Evolutionary conservation across 2,113 vertebrate genomes (phyloP).

Genomic region (Pygoscelis adeliae): DNA sequence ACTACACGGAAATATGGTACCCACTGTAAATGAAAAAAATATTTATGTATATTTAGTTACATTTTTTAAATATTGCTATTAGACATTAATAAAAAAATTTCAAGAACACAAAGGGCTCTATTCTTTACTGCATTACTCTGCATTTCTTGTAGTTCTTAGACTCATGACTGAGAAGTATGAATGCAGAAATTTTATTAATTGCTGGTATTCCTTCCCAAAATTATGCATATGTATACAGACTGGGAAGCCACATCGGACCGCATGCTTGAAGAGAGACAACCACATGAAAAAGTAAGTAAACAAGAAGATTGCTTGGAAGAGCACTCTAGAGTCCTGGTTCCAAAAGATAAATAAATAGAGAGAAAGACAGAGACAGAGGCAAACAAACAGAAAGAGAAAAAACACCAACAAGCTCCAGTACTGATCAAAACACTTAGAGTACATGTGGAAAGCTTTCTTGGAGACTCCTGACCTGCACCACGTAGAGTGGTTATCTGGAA

Average conservation of each 20-base stretch:
- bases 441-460: not conserved
- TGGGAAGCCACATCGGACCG: not conserved
- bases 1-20: conserved; percentile 8
- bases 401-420: not conserved
- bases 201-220: not conserved
- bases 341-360: not conserved
- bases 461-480: not conserved
- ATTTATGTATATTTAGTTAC: conserved; percentile 35
- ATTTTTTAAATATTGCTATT: conserved; percentile 33
- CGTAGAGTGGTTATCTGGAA: not conserved
- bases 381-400: not conserved
- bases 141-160: not conserved
- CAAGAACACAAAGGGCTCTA: not conserved
- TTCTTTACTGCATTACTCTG: not conserved
- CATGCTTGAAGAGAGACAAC: not conserved
- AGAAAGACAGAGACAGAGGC: not conserved
- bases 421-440: not conserved
- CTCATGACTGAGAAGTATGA: not conserved
- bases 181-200: not conserved
- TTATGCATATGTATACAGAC: not conserved
- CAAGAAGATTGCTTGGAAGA: not conserved
- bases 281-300: not conserved
- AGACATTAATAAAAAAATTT: not conserved
- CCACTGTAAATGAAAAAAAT: not conserved
- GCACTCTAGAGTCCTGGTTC: not conserved